Conservation (phyloP, 2,888 invertebrate genomes). For the Melanchra persicariae region DNA sequence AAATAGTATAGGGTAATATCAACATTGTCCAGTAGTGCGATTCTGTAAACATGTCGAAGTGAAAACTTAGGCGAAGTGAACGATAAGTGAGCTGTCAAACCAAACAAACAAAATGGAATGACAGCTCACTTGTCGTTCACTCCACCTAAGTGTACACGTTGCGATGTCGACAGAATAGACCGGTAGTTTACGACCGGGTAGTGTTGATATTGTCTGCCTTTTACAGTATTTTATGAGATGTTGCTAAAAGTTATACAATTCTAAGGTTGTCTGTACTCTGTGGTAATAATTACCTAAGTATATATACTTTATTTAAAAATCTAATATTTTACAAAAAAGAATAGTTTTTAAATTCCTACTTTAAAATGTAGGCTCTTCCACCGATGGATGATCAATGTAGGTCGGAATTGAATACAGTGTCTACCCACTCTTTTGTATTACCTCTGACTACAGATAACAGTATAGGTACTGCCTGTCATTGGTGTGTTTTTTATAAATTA, state of each 20-base stretch:
- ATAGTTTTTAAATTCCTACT: neutral
- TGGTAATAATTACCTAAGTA: neutral
- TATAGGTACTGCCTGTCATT: conserved; percentile 46
- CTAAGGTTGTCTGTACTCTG: conserved; percentile 20
- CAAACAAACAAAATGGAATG: no score
- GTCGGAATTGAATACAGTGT: neutral
- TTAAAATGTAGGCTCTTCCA: neutral
- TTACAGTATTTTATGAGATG: conserved; percentile 52
- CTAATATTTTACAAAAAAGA: no score
- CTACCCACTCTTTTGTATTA: neutral
- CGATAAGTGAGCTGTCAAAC: no score
- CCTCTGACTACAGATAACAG: conserved; percentile 24
- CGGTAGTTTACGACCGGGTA: conserved; percentile 14
- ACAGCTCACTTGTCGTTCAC: no score
- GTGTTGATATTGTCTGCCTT: conserved; percentile 38
- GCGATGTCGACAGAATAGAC: no score
- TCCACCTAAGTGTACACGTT: no score
- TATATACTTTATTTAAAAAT: neutral
- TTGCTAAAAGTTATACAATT: conserved; percentile 59
- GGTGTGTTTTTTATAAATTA: conserved; percentile 52
- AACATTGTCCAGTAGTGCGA: conserved; percentile 23
- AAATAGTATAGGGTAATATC: conserved; percentile 25
- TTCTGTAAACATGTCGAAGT: no score
- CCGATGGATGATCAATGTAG: neutral
- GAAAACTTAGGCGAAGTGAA: no score